Evolutionary conservation across 2,888 invertebrate genomes (phyloP).

Genomic region (Bombylius discolor): DNA sequence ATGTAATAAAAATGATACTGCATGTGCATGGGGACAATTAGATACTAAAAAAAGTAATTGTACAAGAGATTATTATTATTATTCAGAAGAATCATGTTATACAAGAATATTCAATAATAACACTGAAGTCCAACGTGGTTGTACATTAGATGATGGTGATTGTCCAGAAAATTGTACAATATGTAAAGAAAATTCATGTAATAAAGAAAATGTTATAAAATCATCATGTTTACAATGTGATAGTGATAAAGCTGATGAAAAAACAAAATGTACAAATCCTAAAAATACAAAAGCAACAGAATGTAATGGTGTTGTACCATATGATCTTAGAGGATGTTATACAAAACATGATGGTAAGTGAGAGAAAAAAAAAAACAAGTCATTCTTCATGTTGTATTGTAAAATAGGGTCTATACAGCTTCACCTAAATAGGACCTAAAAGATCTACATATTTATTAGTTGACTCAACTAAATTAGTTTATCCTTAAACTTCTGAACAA

Average conservation of each 20-base stretch:
- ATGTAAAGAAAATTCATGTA: constrained; percentile 6
- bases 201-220: neutral
- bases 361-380: too few species aligned
- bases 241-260: neutral
- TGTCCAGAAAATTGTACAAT: neutral
- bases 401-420: too few species aligned
- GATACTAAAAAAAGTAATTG: constrained; percentile 2
- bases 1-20: constrained; percentile 8
- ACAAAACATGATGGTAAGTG: constrained; percentile 20
- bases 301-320: neutral
- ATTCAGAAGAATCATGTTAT: constrained; percentile 13
- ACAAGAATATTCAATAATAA: neutral
- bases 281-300: neutral
- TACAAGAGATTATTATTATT: constrained; percentile 7
- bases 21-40: constrained; percentile 10
- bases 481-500: too few species aligned
- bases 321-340: constrained; percentile 16
- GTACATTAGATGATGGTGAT: constrained; percentile 12
- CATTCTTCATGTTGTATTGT: too few species aligned
- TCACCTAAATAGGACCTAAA: too few species aligned
- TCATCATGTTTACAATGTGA: constrained; percentile 5
- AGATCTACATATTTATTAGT: too few species aligned
- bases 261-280: neutral
- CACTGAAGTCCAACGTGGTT: constrained; percentile 16
- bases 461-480: too few species aligned